Evolutionary conservation across 2,888 invertebrate genomes (phyloP).

Genomic region (Meiosimyza decipiens): DNA sequence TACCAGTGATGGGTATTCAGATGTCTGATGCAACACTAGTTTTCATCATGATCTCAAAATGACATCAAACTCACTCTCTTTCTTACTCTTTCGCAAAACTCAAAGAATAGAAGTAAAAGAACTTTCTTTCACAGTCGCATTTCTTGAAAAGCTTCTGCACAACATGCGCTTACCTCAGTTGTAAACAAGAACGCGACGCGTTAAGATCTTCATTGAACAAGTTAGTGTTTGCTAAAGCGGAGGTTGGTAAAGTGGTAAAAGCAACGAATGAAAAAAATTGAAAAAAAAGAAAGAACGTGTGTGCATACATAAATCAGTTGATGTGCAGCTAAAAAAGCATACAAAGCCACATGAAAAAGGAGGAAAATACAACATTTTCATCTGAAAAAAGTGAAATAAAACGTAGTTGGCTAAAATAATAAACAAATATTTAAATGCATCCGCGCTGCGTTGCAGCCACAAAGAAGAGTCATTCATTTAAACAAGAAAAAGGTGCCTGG

Average conservation of each 20-base stretch:
- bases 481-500: slow-evolving; percentile 27
- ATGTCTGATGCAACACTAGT: no score
- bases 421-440: slow-evolving; percentile 13
- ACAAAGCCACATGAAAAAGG: neutral
- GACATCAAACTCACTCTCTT: no score
- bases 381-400: slow-evolving; percentile 18
- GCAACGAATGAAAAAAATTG: neutral
- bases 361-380: neutral
- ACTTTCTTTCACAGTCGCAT: slow-evolving; percentile 14
- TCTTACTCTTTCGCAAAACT: no score
- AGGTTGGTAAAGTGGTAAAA: neutral
- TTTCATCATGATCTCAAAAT: no score
- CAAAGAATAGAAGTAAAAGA: no score
- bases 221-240: neutral
- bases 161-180: slow-evolving; percentile 42
- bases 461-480: slow-evolving; percentile 24
- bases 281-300: neutral
- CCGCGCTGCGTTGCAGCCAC: neutral
- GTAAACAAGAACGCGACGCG: slow-evolving; percentile 43
- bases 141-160: slow-evolving; percentile 43
- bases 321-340: neutral
- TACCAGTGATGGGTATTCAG: no score
- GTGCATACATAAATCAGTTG: slow-evolving; percentile 1
- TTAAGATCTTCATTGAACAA: slow-evolving; percentile 41
- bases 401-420: slow-evolving; percentile 17